phyloP scores from a whole-genome alignment of 2,888 invertebrate genomes.

The Amblyteles armatorius region DNA sequence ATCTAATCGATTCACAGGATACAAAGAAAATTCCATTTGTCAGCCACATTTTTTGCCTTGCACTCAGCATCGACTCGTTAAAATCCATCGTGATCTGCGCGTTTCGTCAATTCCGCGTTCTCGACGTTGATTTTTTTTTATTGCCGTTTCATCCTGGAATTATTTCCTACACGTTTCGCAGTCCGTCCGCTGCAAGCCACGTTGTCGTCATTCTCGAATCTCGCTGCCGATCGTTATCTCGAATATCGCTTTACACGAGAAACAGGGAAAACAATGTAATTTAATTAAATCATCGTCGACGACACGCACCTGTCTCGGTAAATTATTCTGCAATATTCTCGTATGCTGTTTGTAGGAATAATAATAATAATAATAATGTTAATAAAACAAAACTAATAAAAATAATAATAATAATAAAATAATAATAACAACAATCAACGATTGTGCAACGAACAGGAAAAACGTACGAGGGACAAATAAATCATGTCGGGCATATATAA shows the following conservation, averaged over 20 bases:
- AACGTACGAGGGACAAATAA: background rate
- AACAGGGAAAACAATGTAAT: background rate
- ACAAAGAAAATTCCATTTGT: background rate
- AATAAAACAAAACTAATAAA: too few relatives aligned
- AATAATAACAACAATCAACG: background rate
- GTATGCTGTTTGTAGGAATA: background rate
- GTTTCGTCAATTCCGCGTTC: background rate
- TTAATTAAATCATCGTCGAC: background rate
- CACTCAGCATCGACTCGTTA: background rate
- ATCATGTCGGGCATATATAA: constrained; percentile 51
- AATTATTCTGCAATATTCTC: background rate
- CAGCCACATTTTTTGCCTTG: background rate
- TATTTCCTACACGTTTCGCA: background rate
- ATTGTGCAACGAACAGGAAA: background rate
- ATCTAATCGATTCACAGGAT: background rate
- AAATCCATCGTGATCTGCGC: background rate
- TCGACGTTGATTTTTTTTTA: background rate
- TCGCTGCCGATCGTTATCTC: background rate
- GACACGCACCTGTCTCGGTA: background rate
- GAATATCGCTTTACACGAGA: background rate
- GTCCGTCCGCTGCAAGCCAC: background rate
- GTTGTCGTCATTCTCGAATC: background rate
- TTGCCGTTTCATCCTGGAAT: background rate
- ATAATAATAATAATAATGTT: too few relatives aligned
- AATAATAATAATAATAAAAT: too few relatives aligned